Percentiles rank a stretch among this genome's conserved stretches.
Evolutionary conservation across 1,140 invertebrate genomes (phyloP).

Genomic region (Hydropsyche tenuis): DNA sequence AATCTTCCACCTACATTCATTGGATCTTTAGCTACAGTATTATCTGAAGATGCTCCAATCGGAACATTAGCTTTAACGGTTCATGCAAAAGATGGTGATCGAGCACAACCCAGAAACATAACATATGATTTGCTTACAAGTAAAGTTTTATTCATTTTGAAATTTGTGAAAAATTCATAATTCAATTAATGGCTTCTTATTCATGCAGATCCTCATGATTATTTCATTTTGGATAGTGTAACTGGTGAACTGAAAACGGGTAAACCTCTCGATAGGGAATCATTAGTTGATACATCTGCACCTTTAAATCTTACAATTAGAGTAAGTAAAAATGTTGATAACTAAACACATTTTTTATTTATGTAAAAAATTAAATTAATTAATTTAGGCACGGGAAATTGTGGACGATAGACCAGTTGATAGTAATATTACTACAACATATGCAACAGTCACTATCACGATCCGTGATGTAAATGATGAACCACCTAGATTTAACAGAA

Average conservation of each 20-base stretch:
- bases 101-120: conserved; percentile 78
- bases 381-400: conserved; percentile 72
- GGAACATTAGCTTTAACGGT: conserved; percentile 82
- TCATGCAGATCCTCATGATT: conserved; percentile 81
- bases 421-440: conserved; percentile 70
- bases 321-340: conserved; percentile 55
- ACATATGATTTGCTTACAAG: conserved; percentile 81
- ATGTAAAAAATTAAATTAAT: background rate
- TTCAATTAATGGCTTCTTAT: background rate
- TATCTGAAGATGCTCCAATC: conserved; percentile 84
- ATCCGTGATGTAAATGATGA: conserved; percentile 95
- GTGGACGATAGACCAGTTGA: conserved; percentile 73
- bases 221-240: conserved; percentile 79
- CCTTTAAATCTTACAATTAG: conserved; percentile 76
- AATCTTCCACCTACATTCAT: conserved; percentile 83
- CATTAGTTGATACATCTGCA: conserved; percentile 77
- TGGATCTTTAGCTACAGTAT: conserved; percentile 78
- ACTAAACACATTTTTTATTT: background rate
- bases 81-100: conserved; percentile 82
- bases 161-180: background rate
- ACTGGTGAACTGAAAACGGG: conserved; percentile 83
- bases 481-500: conserved; percentile 80
- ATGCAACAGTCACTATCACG: conserved; percentile 78
- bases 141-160: conserved; percentile 61
- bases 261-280: conserved; percentile 83